Conservation (phyloP, 2,888 invertebrate genomes). For the Gasteruption jaculator region DNA sequence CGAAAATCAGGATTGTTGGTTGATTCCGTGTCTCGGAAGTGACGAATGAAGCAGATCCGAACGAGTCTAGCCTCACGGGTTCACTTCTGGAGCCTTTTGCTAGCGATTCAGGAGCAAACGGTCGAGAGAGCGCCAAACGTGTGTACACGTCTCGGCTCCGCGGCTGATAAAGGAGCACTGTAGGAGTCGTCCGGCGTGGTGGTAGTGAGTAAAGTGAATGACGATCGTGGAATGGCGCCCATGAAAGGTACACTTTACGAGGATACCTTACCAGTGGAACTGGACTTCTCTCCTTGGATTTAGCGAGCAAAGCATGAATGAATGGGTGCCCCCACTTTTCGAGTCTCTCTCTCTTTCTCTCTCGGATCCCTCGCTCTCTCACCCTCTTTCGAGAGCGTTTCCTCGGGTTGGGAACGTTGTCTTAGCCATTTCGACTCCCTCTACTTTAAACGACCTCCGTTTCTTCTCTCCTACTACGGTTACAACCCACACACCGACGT, state of each 20-base stretch:
- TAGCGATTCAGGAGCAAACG: too few relatives aligned
- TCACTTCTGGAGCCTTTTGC: too few relatives aligned
- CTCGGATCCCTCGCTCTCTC: constrained; percentile 21
- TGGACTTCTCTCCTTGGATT: too few relatives aligned
- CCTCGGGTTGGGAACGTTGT: too few relatives aligned
- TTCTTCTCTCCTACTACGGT: constrained; percentile 22
- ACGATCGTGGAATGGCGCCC: constrained; percentile 40
- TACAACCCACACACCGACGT: constrained; percentile 17
- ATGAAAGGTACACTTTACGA: constrained; percentile 42
- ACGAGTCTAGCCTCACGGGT: too few relatives aligned
- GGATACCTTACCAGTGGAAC: too few relatives aligned
- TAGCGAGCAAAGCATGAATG: constrained; percentile 49
- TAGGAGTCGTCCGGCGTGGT: constrained; percentile 21
- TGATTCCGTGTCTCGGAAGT: too few relatives aligned
- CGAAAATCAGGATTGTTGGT: too few relatives aligned
- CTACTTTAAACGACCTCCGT: constrained; percentile 15
- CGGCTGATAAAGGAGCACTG: too few relatives aligned
- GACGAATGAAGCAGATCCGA: too few relatives aligned
- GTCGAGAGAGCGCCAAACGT: too few relatives aligned
- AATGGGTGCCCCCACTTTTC: constrained; percentile 45
- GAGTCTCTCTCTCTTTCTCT: constrained; percentile 19
- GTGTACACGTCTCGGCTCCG: too few relatives aligned
- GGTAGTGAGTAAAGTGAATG: constrained; percentile 36
- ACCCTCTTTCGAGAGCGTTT: constrained; percentile 4
- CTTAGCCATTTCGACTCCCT: constrained; percentile 15